Base-by-base conservation (phyloP, 2,888 invertebrate genomes). In the Acronicta aceris region DNA sequence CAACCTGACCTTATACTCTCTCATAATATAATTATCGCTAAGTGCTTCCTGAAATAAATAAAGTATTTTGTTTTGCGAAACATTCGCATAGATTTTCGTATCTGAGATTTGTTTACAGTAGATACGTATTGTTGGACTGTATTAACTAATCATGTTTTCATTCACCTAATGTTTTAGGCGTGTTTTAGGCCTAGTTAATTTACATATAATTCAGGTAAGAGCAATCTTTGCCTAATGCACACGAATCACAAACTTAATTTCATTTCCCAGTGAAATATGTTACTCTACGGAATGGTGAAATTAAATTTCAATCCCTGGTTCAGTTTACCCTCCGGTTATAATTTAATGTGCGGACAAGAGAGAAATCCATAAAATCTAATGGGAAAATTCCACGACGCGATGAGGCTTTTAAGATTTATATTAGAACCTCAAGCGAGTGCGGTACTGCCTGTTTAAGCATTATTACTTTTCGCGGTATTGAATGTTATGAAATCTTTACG, bases 341-440 rank as follows among this genome's bases (percentile, higher is more conserved):
- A 92, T 93, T 93, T 91, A 91, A 93, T 91, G 89, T 85, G 86
- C 88, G 89, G 89, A 89, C 89, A 89, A 89, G 88, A 85, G 87
- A 80, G 86, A 89, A 89, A 91, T 91, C 91, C 91, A 91, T 93
- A 91, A 93, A 93, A 90, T 87, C 84, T 90, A 93, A 93, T 93
- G 88, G 91, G 65, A 85, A 87, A 92, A 92, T 93, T 92, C 90
- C 89, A 79, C 83, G 79, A 83, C 69, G 84, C 86, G 85, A 88
- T 88, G 89, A 89, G 85, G 85, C 87, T 86, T 82, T 86, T 81
- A 82, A 90, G 90, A 92, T 92, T 92, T 91, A 92, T 92, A 88
- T 91, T 85, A 83, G 82, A 76, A 75, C 66, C 79, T 82, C 79
- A 83, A 85, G 81, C 82, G 83, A 81, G 74, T 78, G 76, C 74